A percentile compares a stretch with the other conserved stretches of the same genome.
phyloP scores from a whole-genome alignment of 1,140 invertebrate species.

The Macrotrachela quadricornifera region DNA sequence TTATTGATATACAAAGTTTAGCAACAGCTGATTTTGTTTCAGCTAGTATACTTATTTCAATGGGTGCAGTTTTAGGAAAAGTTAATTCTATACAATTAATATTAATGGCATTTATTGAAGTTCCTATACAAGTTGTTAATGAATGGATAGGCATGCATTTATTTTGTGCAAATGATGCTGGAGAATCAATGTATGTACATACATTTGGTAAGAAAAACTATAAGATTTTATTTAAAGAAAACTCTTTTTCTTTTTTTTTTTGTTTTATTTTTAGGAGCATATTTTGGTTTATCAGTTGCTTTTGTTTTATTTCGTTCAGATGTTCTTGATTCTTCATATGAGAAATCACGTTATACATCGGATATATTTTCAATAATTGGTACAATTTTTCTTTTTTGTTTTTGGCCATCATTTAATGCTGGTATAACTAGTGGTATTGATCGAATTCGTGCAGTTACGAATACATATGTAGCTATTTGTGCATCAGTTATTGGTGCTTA shows the following conservation, averaged over 20 bases:
- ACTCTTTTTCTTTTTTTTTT: no score
- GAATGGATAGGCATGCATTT: slow-evolving; percentile 49
- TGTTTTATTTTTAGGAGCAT: slow-evolving; percentile 42
- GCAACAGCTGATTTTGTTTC: slow-evolving; percentile 63
- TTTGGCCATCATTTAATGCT: slow-evolving; percentile 64
- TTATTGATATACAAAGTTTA: slow-evolving; percentile 39
- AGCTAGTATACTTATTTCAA: slow-evolving; percentile 68
- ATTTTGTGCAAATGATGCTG: slow-evolving; percentile 36
- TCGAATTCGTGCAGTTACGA: slow-evolving; percentile 63
- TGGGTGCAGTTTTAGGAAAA: slow-evolving; percentile 66
- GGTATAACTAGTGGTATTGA: slow-evolving; percentile 45
- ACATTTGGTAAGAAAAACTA: slow-evolving; percentile 44
- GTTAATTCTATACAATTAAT: slow-evolving; percentile 62
- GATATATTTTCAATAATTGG: slow-evolving; percentile 83
- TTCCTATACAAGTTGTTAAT: slow-evolving; percentile 47
- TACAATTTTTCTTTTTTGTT: slow-evolving; percentile 18
- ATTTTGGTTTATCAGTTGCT: slow-evolving; percentile 70
- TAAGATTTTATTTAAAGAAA: no score
- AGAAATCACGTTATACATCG: slow-evolving; percentile 53
- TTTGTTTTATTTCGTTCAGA: slow-evolving; percentile 34
- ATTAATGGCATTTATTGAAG: slow-evolving; percentile 53
- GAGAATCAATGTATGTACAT: slow-evolving; percentile 74
- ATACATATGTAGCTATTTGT: slow-evolving; percentile 67
- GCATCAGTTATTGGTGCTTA: slow-evolving; percentile 61
- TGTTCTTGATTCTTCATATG: slow-evolving; percentile 36